Conservation (phyloP, 2,888 invertebrate species). For the Trachelus iudaicus region DNA sequence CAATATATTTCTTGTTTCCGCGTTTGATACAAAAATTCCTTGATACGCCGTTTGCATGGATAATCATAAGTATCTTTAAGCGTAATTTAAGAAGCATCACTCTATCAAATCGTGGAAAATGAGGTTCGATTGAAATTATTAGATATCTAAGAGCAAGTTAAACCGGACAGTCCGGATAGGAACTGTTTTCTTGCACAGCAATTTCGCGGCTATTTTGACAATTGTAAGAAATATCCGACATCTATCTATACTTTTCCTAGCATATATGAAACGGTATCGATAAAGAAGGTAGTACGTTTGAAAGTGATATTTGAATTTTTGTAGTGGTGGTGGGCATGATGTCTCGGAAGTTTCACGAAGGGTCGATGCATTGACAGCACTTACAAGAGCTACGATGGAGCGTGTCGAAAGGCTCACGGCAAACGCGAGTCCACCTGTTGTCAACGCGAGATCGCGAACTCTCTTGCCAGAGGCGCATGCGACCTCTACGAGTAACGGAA, state of each 20-base stretch:
- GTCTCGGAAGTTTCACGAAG: constrained; percentile 67
- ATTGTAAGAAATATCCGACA: not conserved
- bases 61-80: not conserved
- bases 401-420: constrained; percentile 73
- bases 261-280: not conserved
- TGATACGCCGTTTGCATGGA: not conserved
- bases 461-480: constrained; percentile 15
- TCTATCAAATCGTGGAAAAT: not conserved
- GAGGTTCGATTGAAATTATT: not conserved
- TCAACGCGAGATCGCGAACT: constrained; percentile 24
- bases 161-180: not conserved
- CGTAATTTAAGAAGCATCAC: not conserved
- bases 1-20: not conserved
- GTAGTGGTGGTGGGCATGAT: constrained; percentile 34
- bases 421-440: constrained; percentile 25
- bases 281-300: not conserved
- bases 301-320: constrained; percentile 23
- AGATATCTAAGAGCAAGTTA: not conserved
- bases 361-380: constrained; percentile 74
- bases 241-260: not conserved
- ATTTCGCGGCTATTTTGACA: not conserved
- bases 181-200: not conserved
- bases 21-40: not conserved
- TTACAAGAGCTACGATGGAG: constrained; percentile 76
- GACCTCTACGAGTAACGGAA: not conserved